Conservation (phyloP, 1,140 invertebrate species). For the Muscidifurax raptorellus region DNA sequence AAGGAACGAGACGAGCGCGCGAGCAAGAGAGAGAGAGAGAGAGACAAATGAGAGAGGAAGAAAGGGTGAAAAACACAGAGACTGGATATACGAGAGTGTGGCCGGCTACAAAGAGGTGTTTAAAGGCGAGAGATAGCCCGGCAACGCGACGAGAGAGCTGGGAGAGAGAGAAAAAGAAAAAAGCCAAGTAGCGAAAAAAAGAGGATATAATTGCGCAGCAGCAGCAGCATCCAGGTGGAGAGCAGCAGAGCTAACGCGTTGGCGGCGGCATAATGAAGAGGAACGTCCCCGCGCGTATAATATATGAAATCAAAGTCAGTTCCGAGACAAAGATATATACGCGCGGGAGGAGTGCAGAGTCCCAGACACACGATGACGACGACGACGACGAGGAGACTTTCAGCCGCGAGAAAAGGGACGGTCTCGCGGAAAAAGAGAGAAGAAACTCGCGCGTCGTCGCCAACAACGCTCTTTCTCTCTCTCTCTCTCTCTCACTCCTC, state of each 20-base stretch:
- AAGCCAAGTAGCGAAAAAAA: neutral
- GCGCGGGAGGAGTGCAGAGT: neutral
- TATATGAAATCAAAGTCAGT: neutral
- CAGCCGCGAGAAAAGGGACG: slow-evolving; percentile 26
- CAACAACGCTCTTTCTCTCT: neutral
- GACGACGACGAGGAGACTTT: neutral
- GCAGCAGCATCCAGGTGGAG: neutral
- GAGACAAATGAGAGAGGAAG: slow-evolving; percentile 13
- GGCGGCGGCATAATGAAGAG: neutral
- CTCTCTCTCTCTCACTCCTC: slow-evolving; percentile 5
- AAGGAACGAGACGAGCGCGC: neutral
- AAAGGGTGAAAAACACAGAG: slow-evolving; percentile 19
- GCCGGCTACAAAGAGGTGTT: slow-evolving; percentile 5
- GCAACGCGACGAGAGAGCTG: neutral
- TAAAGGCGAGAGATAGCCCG: slow-evolving; percentile 31
- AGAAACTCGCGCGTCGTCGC: slow-evolving; percentile 5
- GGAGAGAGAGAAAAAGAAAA: neutral
- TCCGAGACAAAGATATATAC: neutral
- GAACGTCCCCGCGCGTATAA: neutral
- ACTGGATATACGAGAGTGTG: neutral
- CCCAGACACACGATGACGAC: slow-evolving; percentile 16
- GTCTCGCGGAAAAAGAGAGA: slow-evolving; percentile 33
- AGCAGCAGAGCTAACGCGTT: neutral
- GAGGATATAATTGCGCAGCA: neutral
- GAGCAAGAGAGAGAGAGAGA: neutral